A percentile compares a stretch with the other conserved stretches of the same genome.
These are phyloP conservation scores for Indicator maculatus DNA, from an alignment of 2,113 vertebrate species.

Conservation along the genomic window DNA sequence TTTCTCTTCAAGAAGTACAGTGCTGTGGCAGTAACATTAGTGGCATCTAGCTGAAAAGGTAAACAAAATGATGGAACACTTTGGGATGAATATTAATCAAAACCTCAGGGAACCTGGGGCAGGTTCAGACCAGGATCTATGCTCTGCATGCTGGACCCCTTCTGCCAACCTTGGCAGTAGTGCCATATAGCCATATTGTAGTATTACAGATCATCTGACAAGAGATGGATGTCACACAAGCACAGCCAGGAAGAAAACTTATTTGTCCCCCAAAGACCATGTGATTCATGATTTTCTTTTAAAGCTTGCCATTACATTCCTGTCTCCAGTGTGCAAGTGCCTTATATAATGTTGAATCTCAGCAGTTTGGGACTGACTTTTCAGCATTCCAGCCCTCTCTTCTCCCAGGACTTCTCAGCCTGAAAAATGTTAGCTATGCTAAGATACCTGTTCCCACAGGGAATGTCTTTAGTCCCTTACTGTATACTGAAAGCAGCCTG, in stretches of 20 bases:
- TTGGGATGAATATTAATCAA: background rate
- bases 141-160: background rate
- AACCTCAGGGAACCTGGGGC: background rate
- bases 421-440: rapidly evolving
- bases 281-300: background rate
- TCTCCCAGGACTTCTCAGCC: background rate
- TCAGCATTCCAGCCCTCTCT: background rate
- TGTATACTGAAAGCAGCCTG: background rate
- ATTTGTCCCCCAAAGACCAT: background rate
- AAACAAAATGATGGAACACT: background rate
- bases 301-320: background rate
- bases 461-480: background rate
- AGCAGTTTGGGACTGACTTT: background rate
- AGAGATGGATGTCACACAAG: background rate
- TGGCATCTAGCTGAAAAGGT: background rate
- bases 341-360: background rate
- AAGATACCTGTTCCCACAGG: background rate
- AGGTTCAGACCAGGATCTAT: background rate
- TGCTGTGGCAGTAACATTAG: background rate
- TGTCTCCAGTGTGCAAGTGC: background rate
- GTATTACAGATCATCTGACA: background rate
- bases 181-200: background rate
- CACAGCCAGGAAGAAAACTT: background rate
- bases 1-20: background rate
- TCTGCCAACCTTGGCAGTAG: background rate